phyloP scores from a whole-genome alignment of 2,113 vertebrate species.

The Struthio camelus region DNA sequence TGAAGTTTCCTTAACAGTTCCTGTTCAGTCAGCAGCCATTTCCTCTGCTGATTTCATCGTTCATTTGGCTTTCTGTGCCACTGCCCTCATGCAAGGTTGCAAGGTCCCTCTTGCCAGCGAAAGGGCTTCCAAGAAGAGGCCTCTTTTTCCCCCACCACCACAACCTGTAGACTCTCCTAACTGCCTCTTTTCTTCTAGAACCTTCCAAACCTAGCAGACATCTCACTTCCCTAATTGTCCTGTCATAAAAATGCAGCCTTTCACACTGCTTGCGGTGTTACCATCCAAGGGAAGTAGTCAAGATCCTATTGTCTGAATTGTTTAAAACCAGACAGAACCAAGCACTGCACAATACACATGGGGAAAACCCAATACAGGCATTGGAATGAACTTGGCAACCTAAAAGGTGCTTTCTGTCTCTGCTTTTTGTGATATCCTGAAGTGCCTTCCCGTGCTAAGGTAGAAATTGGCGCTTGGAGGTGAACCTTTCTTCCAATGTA shows the following conservation, averaged over 20 bases:
- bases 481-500: neutral
- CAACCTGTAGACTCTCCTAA: slow-evolving; percentile 10
- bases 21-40: slow-evolving; percentile 23
- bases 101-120: slow-evolving; percentile 8
- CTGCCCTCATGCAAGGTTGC: neutral
- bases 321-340: slow-evolving; percentile 19
- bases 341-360: neutral
- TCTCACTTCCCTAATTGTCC: neutral
- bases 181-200: neutral
- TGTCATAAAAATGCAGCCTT: neutral
- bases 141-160: neutral
- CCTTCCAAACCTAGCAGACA: neutral
- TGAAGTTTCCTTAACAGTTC: slow-evolving; percentile 37
- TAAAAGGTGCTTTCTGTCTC: neutral
- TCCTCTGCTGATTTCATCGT: slow-evolving; percentile 30
- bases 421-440: neutral
- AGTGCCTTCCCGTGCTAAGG: neutral
- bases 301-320: neutral
- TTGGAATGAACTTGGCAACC: neutral
- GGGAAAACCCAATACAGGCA: neutral
- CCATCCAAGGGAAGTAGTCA: neutral
- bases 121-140: neutral
- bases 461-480: neutral
- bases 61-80: slow-evolving; percentile 44
- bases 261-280: neutral